A percentile compares a stretch with the other conserved stretches of the same genome.
These are phyloP conservation scores for Rosalia funebris DNA, from an alignment of 2,888 invertebrate species.

Conservation along the genomic window DNA sequence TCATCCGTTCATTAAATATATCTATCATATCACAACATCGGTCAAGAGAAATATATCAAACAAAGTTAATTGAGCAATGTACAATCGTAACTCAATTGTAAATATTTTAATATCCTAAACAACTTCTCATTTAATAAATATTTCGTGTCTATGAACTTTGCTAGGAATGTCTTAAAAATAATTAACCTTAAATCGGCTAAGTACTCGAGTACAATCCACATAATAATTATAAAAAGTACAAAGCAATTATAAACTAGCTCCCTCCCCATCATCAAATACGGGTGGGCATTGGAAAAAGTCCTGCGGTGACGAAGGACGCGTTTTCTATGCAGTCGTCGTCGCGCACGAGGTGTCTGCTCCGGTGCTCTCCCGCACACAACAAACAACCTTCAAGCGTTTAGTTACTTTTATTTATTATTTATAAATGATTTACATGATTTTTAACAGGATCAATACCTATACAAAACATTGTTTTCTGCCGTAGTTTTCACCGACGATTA, in stretches of 20 bases:
- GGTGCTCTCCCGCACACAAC: slow-evolving; percentile 44
- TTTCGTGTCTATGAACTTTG: slow-evolving; percentile 48
- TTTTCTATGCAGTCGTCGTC: slow-evolving; percentile 36
- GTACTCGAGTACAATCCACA: slow-evolving; percentile 48
- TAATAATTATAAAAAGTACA: slow-evolving; percentile 63
- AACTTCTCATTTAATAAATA: slow-evolving; percentile 53
- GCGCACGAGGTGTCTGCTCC: slow-evolving; percentile 34
- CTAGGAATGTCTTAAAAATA: slow-evolving; percentile 60
- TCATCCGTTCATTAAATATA: slow-evolving; percentile 46
- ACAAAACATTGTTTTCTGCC: slow-evolving; percentile 51
- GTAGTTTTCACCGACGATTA: slow-evolving; percentile 40
- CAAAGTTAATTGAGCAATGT: slow-evolving; percentile 63
- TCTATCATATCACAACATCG: slow-evolving; percentile 59
- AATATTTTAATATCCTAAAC: slow-evolving; percentile 60
- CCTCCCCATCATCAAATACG: slow-evolving; percentile 35
- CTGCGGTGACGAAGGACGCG: slow-evolving; percentile 28
- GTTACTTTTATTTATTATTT: slow-evolving; percentile 52
- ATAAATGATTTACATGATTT: slow-evolving; percentile 56
- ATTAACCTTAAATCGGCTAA: slow-evolving; percentile 60
- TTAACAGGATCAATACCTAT: slow-evolving; percentile 53
- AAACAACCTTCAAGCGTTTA: slow-evolving; percentile 56
- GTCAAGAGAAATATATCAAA: slow-evolving; percentile 50
- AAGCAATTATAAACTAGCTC: slow-evolving; percentile 59
- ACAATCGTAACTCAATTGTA: slow-evolving; percentile 60
- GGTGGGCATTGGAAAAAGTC: slow-evolving; percentile 35